Evolutionary conservation across 2,888 invertebrate genomes (phyloP).

Genomic region (Pyralis farinalis): DNA sequence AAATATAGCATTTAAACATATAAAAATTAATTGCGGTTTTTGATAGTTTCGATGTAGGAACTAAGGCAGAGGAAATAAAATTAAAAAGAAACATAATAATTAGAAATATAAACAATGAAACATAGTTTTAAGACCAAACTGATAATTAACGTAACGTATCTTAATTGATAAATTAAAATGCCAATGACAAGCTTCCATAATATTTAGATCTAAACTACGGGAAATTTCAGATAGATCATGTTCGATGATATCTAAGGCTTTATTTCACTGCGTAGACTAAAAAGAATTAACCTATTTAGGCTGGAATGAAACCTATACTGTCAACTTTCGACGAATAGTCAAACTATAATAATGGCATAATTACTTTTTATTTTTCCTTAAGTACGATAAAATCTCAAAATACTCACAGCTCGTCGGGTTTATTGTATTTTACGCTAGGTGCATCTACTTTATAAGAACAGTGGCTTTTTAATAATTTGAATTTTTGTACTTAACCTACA

Average conservation of each 20-base stretch:
- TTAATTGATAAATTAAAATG: slow-evolving; percentile 11
- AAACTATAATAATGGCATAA: slow-evolving; percentile 54
- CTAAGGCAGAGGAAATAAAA: slow-evolving; percentile 52
- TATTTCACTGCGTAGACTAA: slow-evolving; percentile 52
- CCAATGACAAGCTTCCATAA: slow-evolving; percentile 36
- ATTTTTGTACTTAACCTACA: slow-evolving; percentile 80
- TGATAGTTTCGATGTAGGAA: slow-evolving; percentile 62
- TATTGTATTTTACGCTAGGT: slow-evolving; percentile 78
- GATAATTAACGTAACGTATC: slow-evolving; percentile 22
- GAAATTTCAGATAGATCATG: slow-evolving; percentile 30
- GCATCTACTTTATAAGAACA: slow-evolving; percentile 80
- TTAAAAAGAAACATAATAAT: slow-evolving; percentile 21
- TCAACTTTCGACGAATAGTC: slow-evolving; percentile 56
- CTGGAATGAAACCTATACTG: slow-evolving; percentile 65
- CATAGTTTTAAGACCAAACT: slow-evolving; percentile 19
- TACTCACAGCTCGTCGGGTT: slow-evolving; percentile 80
- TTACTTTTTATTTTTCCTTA: slow-evolving; percentile 59
- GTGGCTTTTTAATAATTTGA: slow-evolving; percentile 78
- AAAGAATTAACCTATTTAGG: slow-evolving; percentile 69
- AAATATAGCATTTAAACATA: slow-evolving; percentile 42
- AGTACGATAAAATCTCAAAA: slow-evolving; percentile 81
- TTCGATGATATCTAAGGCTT: slow-evolving; percentile 60
- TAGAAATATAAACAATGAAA: slow-evolving; percentile 12
- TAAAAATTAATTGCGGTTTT: slow-evolving; percentile 43
- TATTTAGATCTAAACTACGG: slow-evolving; percentile 44